Percentiles rank a stretch among this genome's conserved stretches.
phyloP scores from a whole-genome alignment of 1,140 invertebrate genomes.

The Zophobas atratus region DNA sequence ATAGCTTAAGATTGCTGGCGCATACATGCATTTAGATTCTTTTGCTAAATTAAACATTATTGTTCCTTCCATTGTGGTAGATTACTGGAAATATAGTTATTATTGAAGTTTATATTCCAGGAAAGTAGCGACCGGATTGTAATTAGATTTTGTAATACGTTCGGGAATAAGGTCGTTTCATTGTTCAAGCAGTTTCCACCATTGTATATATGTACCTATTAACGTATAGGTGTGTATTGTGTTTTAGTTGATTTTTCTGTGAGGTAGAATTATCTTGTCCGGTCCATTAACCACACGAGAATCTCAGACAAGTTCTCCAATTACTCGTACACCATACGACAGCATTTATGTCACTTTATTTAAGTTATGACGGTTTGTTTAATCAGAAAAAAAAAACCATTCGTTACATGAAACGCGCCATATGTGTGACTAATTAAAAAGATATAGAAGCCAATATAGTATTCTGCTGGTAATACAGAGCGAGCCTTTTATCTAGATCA shows the following conservation, averaged over 20 bases:
- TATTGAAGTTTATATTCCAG: too few species aligned
- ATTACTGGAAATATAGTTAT: too few species aligned
- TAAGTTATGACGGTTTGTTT: conserved; percentile 11
- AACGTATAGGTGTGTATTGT: too few species aligned
- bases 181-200: too few species aligned
- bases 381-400: background rate
- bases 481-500: conserved; percentile 19
- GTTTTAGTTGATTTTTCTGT: background rate
- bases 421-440: conserved; percentile 33
- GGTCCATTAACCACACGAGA: background rate
- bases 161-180: too few species aligned
- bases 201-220: too few species aligned
- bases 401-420: conserved; percentile 14
- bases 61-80: too few species aligned
- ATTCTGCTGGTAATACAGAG: background rate
- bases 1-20: too few species aligned
- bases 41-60: too few species aligned
- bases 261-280: background rate
- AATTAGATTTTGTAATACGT: too few species aligned
- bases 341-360: conserved; percentile 21
- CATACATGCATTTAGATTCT: too few species aligned
- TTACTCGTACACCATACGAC: background rate
- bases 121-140: too few species aligned
- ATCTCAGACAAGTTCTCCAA: conserved; percentile 27
- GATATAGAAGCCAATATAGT: conserved; percentile 19